phyloP scores from a whole-genome alignment of 37 sponge, comb jelly and placozoan genomes.

The Bolinopsis microptera region DNA sequence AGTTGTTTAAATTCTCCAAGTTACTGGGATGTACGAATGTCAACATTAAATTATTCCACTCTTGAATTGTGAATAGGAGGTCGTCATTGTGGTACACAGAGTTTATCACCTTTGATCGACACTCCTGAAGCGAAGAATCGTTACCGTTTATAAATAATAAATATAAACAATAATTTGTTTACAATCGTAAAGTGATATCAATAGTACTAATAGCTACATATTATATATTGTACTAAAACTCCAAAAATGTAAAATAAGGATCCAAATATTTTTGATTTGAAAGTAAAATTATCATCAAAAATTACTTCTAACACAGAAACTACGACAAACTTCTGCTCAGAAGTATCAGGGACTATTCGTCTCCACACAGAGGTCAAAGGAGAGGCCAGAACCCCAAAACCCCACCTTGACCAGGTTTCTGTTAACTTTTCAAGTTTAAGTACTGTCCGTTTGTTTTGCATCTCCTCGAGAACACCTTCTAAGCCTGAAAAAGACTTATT shows the following conservation, averaged over 20 bases:
- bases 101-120: background rate
- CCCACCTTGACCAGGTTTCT: constrained; percentile 3
- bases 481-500: background rate
- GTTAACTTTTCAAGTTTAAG: background rate
- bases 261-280: background rate
- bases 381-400: background rate
- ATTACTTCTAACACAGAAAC: constrained; percentile 29
- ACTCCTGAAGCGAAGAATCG: background rate
- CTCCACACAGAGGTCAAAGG: background rate
- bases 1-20: background rate
- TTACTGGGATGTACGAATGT: background rate
- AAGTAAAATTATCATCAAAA: background rate
- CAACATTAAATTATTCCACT: background rate
- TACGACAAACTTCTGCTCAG: constrained; percentile 46
- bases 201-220: too few relatives aligned
- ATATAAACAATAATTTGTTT: too few relatives aligned
- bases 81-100: background rate
- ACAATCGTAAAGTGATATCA: too few relatives aligned
- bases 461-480: background rate
- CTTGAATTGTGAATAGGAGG: background rate
- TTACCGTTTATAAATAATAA: background rate
- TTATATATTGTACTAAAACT: too few relatives aligned
- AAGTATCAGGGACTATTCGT: background rate
- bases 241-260: too few relatives aligned
- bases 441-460: background rate